Percentiles rank a stretch among this genome's conserved stretches.
Conservation (phyloP, 1,140 invertebrate genomes). For the Ylistrum balloti region DNA sequence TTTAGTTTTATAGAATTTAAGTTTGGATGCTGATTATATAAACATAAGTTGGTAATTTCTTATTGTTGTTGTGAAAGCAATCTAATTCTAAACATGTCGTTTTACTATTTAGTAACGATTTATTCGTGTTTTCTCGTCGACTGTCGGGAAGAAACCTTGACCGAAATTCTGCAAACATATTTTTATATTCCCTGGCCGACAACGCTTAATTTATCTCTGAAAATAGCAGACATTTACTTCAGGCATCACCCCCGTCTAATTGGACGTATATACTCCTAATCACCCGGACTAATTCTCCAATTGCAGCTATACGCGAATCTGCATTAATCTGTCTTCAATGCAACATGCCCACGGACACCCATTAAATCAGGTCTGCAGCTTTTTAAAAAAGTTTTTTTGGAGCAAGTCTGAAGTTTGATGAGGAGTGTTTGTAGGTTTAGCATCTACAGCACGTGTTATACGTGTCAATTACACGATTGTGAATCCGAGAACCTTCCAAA, state of each 20-base stretch:
- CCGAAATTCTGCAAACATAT: conserved; percentile 20
- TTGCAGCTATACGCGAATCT: not conserved
- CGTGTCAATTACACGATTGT: conserved; percentile 24
- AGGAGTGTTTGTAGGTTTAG: not conserved
- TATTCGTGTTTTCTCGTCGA: not conserved
- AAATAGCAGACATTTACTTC: conserved; percentile 8
- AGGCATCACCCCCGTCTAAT: conserved; percentile 20
- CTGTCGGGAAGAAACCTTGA: not conserved
- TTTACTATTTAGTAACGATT: too few species aligned
- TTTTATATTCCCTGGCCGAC: not conserved
- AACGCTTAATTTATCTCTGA: conserved; percentile 19
- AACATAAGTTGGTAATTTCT: too few species aligned
- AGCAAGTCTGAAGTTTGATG: not conserved
- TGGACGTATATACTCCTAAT: not conserved
- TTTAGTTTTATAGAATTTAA: too few species aligned
- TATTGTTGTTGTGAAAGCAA: too few species aligned
- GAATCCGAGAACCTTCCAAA: not conserved
- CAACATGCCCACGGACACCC: not conserved
- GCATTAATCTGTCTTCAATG: conserved; percentile 1
- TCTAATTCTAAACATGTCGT: too few species aligned
- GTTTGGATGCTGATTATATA: too few species aligned
- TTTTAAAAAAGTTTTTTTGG: not conserved
- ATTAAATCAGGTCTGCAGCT: not conserved
- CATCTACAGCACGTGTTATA: not conserved
- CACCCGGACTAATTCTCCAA: not conserved